phyloP scores from a whole-genome alignment of 2,797 vertebrate species.

The Hirundo rustica region DNA sequence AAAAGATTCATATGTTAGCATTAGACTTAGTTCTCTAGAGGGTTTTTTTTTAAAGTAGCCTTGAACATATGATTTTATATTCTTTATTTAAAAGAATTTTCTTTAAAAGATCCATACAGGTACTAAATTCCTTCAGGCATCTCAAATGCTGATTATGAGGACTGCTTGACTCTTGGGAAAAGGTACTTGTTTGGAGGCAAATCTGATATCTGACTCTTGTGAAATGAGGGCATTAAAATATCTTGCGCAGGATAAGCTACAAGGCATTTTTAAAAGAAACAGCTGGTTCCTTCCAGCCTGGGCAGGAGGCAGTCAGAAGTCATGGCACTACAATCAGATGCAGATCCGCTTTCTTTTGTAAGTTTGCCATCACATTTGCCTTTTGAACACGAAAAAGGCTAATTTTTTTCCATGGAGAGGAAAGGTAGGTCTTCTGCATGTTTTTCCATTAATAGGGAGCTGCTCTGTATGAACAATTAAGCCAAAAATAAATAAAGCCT shows the following conservation, averaged over 20 bases:
- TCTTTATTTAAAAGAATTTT: conserved; percentile 8
- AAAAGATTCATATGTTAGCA: not conserved
- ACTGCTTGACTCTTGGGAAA: conserved; percentile 4
- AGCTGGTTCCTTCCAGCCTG: not conserved
- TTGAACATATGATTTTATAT: not conserved
- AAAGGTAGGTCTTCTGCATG: not conserved
- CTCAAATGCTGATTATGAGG: conserved; percentile 24
- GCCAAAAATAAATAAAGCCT: conserved; percentile 24
- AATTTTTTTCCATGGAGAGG: not conserved
- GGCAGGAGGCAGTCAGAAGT: not conserved
- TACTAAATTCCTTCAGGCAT: conserved; percentile 39
- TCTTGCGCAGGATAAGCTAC: not conserved
- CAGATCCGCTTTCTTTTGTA: not conserved
- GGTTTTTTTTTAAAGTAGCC: not conserved
- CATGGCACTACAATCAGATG: not conserved
- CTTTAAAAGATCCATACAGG: not conserved
- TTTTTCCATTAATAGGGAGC: not conserved
- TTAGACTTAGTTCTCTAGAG: not conserved
- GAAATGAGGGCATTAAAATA: not conserved
- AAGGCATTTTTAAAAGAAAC: conserved; percentile 6
- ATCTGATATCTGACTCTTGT: not conserved
- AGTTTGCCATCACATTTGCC: not conserved
- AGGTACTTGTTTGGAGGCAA: not conserved
- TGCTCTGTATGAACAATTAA: conserved; percentile 6
- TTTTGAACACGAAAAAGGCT: not conserved